Conservation (phyloP, 2,797 vertebrate species). For the Rhynchotus rufescens region DNA sequence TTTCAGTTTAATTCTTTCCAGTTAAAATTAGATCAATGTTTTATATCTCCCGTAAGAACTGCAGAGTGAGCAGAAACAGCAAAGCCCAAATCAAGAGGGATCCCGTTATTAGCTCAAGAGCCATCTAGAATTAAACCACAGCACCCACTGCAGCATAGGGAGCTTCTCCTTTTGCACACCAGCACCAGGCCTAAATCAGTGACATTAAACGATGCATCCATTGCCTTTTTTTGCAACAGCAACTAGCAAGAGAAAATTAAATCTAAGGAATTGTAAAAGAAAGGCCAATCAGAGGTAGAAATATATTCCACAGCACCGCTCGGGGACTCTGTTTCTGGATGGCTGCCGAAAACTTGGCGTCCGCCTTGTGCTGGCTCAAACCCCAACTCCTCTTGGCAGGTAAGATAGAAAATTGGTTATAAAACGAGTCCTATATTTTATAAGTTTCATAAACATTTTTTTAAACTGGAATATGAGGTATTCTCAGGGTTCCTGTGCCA, state of each 20-base stretch:
- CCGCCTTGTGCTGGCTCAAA: constrained; percentile 66
- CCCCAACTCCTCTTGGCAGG: constrained; percentile 62
- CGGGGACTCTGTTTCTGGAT: constrained; percentile 63
- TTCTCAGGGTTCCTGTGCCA: constrained; percentile 57
- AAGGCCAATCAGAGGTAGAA: constrained; percentile 27
- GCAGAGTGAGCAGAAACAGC: constrained; percentile 55
- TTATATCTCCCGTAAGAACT: constrained; percentile 38
- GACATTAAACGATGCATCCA: not conserved
- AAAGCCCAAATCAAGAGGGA: not conserved
- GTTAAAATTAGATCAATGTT: constrained; percentile 28
- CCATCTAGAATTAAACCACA: not conserved
- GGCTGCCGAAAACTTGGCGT: constrained; percentile 53
- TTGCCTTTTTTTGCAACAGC: not conserved
- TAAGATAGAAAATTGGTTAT: constrained; percentile 56
- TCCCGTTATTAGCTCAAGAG: not conserved
- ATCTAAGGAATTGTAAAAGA: not conserved
- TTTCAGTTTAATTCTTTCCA: constrained; percentile 1
- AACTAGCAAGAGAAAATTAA: constrained; percentile 4
- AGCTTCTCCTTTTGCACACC: not conserved
- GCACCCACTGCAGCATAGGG: rapidly evolving
- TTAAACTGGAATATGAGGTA: constrained; percentile 50
- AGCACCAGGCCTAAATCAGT: not conserved
- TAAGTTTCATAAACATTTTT: constrained; percentile 73
- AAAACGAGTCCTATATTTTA: constrained; percentile 71
- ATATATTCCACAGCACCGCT: not conserved